Conservation (phyloP, 2,113 vertebrate genomes). For the Scolopax mira region DNA sequence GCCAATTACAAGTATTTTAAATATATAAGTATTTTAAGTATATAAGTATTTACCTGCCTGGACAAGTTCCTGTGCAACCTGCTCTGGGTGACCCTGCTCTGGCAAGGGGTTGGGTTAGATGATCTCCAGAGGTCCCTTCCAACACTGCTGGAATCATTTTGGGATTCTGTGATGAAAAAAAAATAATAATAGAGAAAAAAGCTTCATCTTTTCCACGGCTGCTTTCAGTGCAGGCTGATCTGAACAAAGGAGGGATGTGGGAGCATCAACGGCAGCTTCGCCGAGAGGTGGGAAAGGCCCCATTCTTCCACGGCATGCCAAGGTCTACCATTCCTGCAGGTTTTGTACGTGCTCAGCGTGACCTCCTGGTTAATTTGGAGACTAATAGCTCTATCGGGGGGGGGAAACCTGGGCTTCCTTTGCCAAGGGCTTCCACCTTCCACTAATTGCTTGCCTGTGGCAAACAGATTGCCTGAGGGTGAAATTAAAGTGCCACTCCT, state of each 20-base stretch:
- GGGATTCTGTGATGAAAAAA: too few species aligned
- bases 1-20: not conserved
- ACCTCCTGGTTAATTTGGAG: not conserved
- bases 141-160: too few species aligned
- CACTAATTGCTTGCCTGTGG: slow-evolving; percentile 17
- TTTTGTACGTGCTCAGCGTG: not conserved
- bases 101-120: too few species aligned
- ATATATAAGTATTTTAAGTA: too few species aligned
- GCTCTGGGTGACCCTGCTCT: too few species aligned
- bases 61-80: too few species aligned
- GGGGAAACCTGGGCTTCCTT: not conserved
- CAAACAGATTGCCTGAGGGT: slow-evolving; percentile 30
- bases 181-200: not conserved
- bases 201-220: not conserved
- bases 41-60: too few species aligned
- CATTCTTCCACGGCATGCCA: rapidly evolving
- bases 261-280: not conserved
- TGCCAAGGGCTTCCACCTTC: not conserved
- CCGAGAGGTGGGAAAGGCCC: not conserved
- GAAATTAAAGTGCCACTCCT: not conserved
- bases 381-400: not conserved
- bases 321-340: not conserved
- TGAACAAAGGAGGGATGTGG: not conserved
- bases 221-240: not conserved
- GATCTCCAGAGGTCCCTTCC: too few species aligned